Evolutionary conservation across 2,113 vertebrate species (phyloP).

Genomic region (Bos indicus): DNA sequence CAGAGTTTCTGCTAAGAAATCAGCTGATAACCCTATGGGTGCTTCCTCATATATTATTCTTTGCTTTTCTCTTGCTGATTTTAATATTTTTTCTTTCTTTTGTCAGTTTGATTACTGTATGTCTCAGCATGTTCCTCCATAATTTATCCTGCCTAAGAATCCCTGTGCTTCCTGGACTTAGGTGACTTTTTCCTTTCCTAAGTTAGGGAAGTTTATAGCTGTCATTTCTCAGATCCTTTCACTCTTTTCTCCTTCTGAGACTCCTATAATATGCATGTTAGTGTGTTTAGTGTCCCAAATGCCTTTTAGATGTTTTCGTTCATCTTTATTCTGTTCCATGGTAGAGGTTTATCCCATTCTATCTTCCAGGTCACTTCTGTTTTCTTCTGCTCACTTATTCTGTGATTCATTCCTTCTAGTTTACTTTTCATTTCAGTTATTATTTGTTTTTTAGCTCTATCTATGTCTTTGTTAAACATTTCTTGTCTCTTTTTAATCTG

Average conservation of each 20-base stretch:
- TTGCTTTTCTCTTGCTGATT: background rate
- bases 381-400: background rate
- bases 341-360: background rate
- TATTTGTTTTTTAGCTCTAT: background rate
- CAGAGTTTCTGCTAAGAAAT: background rate
- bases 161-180: background rate
- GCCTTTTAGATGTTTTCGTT: background rate
- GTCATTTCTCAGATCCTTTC: background rate
- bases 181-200: background rate
- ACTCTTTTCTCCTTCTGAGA: background rate
- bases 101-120: background rate
- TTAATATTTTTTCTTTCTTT: background rate
- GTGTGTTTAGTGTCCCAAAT: background rate
- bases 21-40: background rate
- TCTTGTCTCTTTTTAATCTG: background rate
- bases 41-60: background rate
- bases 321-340: background rate
- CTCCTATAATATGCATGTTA: background rate
- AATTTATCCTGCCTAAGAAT: background rate
- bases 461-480: background rate
- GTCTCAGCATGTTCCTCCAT: background rate
- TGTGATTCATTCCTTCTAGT: background rate
- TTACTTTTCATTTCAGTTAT: background rate
- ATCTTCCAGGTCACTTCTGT: background rate
- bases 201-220: background rate